Conservation (phyloP, 2,888 invertebrate genomes). For the Anodontia alba region DNA sequence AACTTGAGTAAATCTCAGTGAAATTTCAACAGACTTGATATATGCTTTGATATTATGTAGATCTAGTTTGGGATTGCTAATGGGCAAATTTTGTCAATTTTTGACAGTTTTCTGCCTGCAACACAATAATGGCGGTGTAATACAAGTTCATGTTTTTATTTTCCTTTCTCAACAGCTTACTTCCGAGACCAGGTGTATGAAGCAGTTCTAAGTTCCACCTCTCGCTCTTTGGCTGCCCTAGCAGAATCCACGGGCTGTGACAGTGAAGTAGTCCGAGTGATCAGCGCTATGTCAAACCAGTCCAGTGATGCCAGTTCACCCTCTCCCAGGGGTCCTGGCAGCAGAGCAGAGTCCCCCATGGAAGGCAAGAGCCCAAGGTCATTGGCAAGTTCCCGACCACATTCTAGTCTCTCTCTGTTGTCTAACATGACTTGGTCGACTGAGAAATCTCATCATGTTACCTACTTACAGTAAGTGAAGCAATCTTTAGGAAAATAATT, state of each 20-base stretch:
- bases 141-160: too few relatives aligned
- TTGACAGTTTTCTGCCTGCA: too few relatives aligned
- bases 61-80: too few relatives aligned
- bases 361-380: constrained; percentile 52
- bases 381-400: constrained; percentile 67
- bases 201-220: constrained; percentile 79
- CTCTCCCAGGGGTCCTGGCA: constrained; percentile 65
- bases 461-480: constrained; percentile 79
- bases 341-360: constrained; percentile 48
- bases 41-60: too few relatives aligned
- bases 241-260: constrained; percentile 83
- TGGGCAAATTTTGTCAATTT: too few relatives aligned
- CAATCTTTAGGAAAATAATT: too few relatives aligned
- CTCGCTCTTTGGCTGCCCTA: constrained; percentile 79
- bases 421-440: constrained; percentile 82
- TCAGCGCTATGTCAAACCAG: constrained; percentile 70
- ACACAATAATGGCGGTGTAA: too few relatives aligned
- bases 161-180: constrained; percentile 65
- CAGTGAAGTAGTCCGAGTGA: constrained; percentile 76
- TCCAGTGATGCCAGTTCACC: constrained; percentile 66
- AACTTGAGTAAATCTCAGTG: too few relatives aligned
- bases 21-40: too few relatives aligned
- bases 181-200: constrained; percentile 81
- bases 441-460: constrained; percentile 74
- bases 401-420: constrained; percentile 78